These are phyloP conservation scores for Bugula neritina DNA, from an alignment of 2,888 invertebrate genomes.

Conservation along the genomic window DNA sequence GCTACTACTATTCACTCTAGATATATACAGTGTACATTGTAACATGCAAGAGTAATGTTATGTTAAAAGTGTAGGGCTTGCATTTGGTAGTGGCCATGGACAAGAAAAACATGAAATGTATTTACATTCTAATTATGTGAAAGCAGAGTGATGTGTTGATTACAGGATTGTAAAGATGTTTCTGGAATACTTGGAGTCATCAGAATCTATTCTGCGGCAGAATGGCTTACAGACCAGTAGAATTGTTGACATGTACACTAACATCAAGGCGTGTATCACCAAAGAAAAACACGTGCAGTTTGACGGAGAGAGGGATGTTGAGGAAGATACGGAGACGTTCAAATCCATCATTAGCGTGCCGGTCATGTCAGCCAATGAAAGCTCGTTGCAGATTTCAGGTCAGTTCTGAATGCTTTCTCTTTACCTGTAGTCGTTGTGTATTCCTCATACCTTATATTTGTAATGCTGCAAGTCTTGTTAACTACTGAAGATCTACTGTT, in stretches of 20 bases:
- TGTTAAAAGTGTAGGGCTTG: no score
- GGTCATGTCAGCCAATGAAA: background rate
- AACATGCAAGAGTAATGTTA: no score
- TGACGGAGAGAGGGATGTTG: background rate
- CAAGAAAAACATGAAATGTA: no score
- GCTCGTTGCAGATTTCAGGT: constrained; percentile 1
- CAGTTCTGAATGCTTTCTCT: background rate
- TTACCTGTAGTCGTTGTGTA: no score
- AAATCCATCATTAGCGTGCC: background rate
- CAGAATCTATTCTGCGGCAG: background rate
- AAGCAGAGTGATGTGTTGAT: background rate
- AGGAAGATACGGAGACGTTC: background rate
- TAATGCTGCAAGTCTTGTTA: no score
- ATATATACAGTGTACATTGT: no score
- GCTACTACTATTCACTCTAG: no score
- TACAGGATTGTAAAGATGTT: constrained; percentile 1
- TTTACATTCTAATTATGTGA: no score
- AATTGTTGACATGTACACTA: background rate
- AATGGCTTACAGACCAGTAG: background rate
- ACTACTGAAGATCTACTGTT: background rate
- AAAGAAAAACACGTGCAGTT: constrained; percentile 8
- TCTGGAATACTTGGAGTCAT: background rate
- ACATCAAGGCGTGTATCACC: background rate
- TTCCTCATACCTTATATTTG: no score
- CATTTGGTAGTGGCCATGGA: no score